Percentiles rank a stretch among this genome's conserved stretches.
Evolutionary conservation across 1,140 invertebrate species (phyloP).

Genomic region (Aphis gossypii): DNA sequence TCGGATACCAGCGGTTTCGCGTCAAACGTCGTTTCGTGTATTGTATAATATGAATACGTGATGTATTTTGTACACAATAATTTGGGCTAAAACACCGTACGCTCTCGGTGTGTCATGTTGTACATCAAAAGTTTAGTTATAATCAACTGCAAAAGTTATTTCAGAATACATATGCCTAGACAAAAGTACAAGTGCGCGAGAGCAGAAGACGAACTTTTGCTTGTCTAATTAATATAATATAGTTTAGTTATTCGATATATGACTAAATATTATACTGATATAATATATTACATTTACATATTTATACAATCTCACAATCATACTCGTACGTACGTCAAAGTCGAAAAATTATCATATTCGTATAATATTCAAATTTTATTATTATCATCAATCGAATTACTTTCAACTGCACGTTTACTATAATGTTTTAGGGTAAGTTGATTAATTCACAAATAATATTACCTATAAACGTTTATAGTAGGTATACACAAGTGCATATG

Average conservation of each 20-base stretch:
- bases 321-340: not conserved
- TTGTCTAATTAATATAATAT: not conserved
- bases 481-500: not conserved
- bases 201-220: not conserved
- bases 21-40: not conserved
- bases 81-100: not conserved
- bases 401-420: not conserved
- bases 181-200: not conserved
- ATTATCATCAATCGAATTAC: not conserved
- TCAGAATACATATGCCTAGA: not conserved
- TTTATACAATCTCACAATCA: not conserved
- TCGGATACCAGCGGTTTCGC: not conserved
- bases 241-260: not conserved
- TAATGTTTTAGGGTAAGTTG: not conserved
- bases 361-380: not conserved
- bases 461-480: too few relatives aligned
- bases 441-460: not conserved
- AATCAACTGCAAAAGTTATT: conserved; percentile 10
- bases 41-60: not conserved
- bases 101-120: not conserved
- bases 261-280: not conserved
- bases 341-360: not conserved
- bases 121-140: conserved; percentile 28
- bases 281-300: not conserved
- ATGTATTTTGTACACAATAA: not conserved